phyloP scores from a whole-genome alignment of 2,888 invertebrate genomes.

The Trissonchulus sp. region DNA sequence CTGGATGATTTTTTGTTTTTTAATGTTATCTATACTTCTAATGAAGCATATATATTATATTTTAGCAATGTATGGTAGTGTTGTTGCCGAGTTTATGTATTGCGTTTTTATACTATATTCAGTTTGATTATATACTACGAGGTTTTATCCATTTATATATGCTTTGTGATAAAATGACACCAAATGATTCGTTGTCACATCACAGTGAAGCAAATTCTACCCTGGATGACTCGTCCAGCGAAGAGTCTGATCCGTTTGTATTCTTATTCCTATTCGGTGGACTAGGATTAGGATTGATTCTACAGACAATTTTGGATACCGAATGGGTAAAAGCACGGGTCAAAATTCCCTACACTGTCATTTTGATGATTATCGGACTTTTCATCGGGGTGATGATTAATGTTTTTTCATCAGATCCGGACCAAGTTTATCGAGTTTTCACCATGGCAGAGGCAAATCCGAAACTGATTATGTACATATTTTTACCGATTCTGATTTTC shows the following conservation, averaged over 20 bases:
- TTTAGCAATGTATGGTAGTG: too few relatives aligned
- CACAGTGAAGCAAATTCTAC: too few relatives aligned
- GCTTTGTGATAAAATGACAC: too few relatives aligned
- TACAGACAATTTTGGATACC: background rate
- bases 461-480: slow-evolving; percentile 52
- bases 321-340: background rate
- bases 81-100: too few relatives aligned
- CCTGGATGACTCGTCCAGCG: too few relatives aligned
- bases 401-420: slow-evolving; percentile 7
- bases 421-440: background rate
- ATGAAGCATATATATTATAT: too few relatives aligned
- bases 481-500: slow-evolving; percentile 55
- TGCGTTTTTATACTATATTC: too few relatives aligned
- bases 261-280: slow-evolving; percentile 24
- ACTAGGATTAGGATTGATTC: slow-evolving; percentile 9
- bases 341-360: slow-evolving; percentile 21
- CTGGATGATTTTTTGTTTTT: too few relatives aligned
- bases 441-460: slow-evolving; percentile 41
- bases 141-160: too few relatives aligned
- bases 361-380: slow-evolving; percentile 9
- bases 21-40: too few relatives aligned
- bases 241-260: background rate
- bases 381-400: background rate
- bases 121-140: too few relatives aligned
- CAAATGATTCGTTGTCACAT: too few relatives aligned